These are phyloP conservation scores for Aphidius gifuensis DNA, from an alignment of 1,140 invertebrate species.

Conservation along the genomic window DNA sequence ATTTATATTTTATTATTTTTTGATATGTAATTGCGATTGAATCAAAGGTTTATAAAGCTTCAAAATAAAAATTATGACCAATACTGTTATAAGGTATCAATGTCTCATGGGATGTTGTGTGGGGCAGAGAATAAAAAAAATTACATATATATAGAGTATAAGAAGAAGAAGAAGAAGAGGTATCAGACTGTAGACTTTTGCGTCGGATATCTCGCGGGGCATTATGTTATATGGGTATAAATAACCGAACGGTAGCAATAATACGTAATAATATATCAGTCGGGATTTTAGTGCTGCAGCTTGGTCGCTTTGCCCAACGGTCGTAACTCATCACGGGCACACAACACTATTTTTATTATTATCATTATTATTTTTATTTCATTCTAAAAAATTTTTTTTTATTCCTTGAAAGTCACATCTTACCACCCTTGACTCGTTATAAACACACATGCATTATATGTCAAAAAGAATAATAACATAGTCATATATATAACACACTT, in stretches of 20 bases:
- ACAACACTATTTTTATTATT: constrained; percentile 24
- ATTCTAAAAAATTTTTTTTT: not conserved
- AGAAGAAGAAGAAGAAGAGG: constrained; percentile 5
- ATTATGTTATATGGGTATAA: constrained; percentile 57
- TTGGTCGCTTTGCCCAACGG: constrained; percentile 49
- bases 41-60: constrained; percentile 24
- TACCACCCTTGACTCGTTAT: constrained; percentile 7
- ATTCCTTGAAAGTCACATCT: not conserved
- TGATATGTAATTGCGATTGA: no score
- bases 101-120: constrained; percentile 40
- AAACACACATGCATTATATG: not conserved
- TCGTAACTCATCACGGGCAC: constrained; percentile 55
- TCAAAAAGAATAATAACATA: no score
- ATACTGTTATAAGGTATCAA: constrained; percentile 47
- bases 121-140: constrained; percentile 29
- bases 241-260: constrained; percentile 57
- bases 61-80: constrained; percentile 54
- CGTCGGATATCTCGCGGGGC: constrained; percentile 47
- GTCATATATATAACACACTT: no score
- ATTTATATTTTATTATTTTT: no score
- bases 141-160: constrained; percentile 2
- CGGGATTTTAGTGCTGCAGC: constrained; percentile 56
- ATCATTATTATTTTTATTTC: constrained; percentile 8
- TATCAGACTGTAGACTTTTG: constrained; percentile 11
- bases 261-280: constrained; percentile 59